Conservation (phyloP, 2,113 vertebrate species). For the Crotalus viridis region DNA sequence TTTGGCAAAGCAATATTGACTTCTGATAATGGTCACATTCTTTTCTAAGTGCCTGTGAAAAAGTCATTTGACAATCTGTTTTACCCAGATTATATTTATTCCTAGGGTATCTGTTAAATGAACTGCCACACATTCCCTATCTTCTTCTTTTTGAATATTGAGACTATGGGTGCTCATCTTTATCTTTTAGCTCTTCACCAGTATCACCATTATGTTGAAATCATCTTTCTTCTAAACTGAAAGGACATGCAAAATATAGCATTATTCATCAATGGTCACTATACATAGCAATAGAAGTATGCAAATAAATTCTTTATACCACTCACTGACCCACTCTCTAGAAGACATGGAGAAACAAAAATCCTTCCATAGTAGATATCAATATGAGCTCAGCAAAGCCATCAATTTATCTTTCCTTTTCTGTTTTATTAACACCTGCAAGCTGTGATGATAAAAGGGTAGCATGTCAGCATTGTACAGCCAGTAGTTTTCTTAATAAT, state of each 20-base stretch:
- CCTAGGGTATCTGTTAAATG: background rate
- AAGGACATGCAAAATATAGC: background rate
- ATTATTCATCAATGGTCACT: background rate
- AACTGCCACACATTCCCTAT: background rate
- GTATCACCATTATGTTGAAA: background rate
- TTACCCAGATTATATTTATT: background rate
- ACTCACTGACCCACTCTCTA: background rate
- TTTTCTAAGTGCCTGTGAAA: background rate
- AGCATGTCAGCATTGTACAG: background rate
- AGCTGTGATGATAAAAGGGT: background rate
- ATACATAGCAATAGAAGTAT: background rate
- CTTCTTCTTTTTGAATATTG: background rate
- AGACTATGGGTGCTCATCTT: background rate
- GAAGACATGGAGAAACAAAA: background rate
- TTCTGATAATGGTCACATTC: background rate
- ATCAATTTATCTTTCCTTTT: background rate
- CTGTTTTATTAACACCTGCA: background rate
- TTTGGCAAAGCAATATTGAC: background rate
- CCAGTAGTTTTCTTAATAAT: background rate
- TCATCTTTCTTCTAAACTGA: background rate
- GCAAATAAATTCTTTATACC: background rate
- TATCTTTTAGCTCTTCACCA: background rate
- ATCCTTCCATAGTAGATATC: background rate
- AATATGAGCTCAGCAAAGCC: background rate
- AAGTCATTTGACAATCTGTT: background rate